Evolutionary conservation across 2,888 invertebrate species (phyloP).

Genomic region (Elysia crispata): DNA sequence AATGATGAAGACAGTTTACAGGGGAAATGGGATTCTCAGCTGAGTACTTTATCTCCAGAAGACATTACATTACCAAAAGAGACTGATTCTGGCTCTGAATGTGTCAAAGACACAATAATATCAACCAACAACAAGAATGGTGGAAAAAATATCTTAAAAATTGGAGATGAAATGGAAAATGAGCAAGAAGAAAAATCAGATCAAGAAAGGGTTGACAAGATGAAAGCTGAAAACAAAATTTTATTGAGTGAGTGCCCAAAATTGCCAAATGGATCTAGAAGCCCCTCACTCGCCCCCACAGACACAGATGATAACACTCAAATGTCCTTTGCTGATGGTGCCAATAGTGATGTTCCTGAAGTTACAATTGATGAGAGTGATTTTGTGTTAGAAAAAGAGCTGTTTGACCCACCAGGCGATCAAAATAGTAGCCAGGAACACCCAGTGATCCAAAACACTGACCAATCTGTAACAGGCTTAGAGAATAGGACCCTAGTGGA

Average conservation of each 20-base stretch:
- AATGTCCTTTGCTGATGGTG: conserved; percentile 31
- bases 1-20: no score
- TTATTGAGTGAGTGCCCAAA: background rate
- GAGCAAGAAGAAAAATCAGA: background rate
- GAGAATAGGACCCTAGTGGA: background rate
- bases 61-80: background rate
- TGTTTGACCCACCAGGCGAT: background rate
- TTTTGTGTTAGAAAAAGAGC: conserved; percentile 48
- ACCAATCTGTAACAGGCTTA: background rate
- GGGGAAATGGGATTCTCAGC: no score
- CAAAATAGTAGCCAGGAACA: background rate
- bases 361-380: conserved; percentile 47
- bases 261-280: background rate
- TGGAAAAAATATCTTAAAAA: no score
- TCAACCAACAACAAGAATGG: background rate
- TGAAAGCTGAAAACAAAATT: background rate
- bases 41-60: no score
- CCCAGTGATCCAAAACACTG: background rate
- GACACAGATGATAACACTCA: conserved; percentile 43
- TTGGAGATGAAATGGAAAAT: background rate
- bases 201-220: no score
- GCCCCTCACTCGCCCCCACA: conserved; percentile 25
- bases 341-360: conserved; percentile 41
- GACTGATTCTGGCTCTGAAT: background rate
- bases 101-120: background rate